phyloP scores from a whole-genome alignment of 2,113 vertebrate genomes.

The Hypocryptadius cinnamomeus region DNA sequence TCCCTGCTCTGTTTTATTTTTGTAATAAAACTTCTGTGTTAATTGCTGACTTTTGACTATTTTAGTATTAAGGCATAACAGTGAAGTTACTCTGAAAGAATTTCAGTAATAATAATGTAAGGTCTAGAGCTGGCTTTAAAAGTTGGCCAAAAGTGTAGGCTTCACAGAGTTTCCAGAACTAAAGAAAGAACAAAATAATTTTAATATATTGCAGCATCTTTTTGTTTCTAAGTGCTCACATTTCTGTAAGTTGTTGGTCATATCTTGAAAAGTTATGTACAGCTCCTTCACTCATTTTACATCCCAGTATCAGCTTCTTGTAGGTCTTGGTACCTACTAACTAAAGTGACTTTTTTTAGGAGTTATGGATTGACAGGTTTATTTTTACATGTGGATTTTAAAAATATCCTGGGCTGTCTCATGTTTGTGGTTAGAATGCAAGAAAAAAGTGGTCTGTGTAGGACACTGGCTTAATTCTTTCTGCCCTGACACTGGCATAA shows the following conservation, averaged over 20 bases:
- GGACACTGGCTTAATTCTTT: slow-evolving; percentile 51
- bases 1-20: background rate
- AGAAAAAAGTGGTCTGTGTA: slow-evolving; percentile 28
- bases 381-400: slow-evolving; percentile 54
- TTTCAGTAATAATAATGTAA: background rate
- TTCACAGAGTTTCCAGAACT: background rate
- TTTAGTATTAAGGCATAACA: background rate
- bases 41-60: background rate
- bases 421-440: slow-evolving; percentile 47
- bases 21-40: background rate
- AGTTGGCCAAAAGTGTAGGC: background rate
- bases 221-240: background rate
- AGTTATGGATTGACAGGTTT: slow-evolving; percentile 19
- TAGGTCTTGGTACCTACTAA: background rate
- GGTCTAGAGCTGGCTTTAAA: background rate
- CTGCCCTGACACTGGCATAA: slow-evolving; percentile 20
- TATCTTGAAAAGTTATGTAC: background rate
- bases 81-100: background rate
- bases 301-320: background rate
- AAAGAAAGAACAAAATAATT: background rate
- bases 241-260: background rate
- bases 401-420: slow-evolving; percentile 41
- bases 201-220: background rate
- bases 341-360: background rate
- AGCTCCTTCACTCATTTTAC: background rate